Conservation (phyloP, 23 tunicate genomes). For the Botrylloides violaceus region DNA sequence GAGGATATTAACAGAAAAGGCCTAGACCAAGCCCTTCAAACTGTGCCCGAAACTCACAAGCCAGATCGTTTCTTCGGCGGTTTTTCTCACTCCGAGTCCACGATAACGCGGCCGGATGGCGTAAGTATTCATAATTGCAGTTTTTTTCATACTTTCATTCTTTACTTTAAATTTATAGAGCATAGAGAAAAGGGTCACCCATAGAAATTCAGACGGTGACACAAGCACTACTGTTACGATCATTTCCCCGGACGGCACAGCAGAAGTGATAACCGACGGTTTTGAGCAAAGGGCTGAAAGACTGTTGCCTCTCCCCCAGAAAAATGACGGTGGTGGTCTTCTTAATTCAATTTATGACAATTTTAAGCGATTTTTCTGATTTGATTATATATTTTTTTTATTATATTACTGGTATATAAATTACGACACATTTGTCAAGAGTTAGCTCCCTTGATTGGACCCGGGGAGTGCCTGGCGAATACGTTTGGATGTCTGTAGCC, state of each 20-base stretch:
- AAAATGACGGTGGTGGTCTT: background rate
- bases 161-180: too few species aligned
- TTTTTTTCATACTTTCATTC: background rate
- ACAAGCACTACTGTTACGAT: background rate
- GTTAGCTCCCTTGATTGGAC: too few species aligned
- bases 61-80: slow-evolving; percentile 3
- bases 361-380: background rate
- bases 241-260: slow-evolving; percentile 11
- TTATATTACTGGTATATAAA: too few species aligned
- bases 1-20: slow-evolving; percentile 16
- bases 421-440: too few species aligned
- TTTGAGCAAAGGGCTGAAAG: too few species aligned
- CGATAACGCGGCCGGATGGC: slow-evolving; percentile 21
- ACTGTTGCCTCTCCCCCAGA: too few species aligned
- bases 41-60: background rate
- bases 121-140: background rate
- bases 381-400: too few species aligned
- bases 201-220: slow-evolving; percentile 2
- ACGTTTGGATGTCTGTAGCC: too few species aligned
- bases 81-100: slow-evolving; percentile 13
- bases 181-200: slow-evolving; percentile 2
- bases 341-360: background rate
- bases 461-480: too few species aligned
- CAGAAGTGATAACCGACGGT: background rate
- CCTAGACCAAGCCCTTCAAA: background rate